Percentiles rank a stretch among this genome's conserved stretches.
phyloP scores from a whole-genome alignment of 2,113 vertebrate genomes.

The Anarhynchus alexandrinus region DNA sequence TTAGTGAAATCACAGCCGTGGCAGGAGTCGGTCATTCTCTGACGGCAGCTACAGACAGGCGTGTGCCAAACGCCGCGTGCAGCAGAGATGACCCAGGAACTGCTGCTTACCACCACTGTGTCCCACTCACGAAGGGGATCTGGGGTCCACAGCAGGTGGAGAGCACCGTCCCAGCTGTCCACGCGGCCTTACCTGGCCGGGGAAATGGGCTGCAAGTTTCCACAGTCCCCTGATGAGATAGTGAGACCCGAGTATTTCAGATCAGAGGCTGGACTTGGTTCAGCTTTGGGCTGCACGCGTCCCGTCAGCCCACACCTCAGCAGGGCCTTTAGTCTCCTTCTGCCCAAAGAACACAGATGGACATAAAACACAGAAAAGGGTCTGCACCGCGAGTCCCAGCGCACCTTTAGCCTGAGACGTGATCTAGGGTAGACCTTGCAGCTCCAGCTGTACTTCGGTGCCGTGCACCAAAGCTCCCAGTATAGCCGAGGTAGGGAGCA shows the following conservation, averaged over 20 bases:
- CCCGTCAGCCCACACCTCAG: not conserved
- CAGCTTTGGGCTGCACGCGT: too few species aligned
- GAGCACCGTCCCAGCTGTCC: not conserved
- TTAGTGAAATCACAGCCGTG: fast-evolving
- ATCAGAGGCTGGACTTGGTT: not conserved
- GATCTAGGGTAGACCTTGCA: not conserved
- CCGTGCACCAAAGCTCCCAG: too few species aligned
- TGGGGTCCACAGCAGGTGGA: fast-evolving
- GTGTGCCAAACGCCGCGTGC: fast-evolving
- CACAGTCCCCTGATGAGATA: not conserved
- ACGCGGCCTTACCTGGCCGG: not conserved
- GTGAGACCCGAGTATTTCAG: not conserved
- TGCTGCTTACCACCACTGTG: not conserved
- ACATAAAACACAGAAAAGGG: fast-evolving
- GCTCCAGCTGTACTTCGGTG: not conserved
- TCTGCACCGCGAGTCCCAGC: not conserved
- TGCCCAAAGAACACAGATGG: fast-evolving
- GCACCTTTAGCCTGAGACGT: fast-evolving
- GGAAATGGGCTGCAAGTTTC: too few species aligned
- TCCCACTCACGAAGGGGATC: not conserved
- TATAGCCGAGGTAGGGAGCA: not conserved
- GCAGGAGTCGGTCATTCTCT: not conserved
- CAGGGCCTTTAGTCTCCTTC: not conserved
- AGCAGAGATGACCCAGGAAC: not conserved
- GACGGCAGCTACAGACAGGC: not conserved